A percentile compares a stretch with the other conserved stretches of the same genome.
phyloP scores from a whole-genome alignment of 30 jellyfish, hydroid and myxozoan genomes.

The Aurelia sp. region DNA sequence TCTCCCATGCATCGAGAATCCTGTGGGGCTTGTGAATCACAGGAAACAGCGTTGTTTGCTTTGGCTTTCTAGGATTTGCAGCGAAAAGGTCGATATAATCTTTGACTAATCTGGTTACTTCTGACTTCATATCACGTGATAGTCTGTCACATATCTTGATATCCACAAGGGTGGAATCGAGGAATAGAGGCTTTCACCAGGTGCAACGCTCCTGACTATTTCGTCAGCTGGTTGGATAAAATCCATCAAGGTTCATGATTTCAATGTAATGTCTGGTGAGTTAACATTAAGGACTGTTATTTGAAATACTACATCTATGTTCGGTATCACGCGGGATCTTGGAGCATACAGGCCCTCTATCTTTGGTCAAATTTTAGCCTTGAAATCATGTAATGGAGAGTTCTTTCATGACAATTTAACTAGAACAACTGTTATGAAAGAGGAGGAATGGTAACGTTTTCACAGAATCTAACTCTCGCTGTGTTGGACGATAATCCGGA shows the following conservation, averaged over 20 bases:
- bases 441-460: conserved; percentile 40
- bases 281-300: conserved; percentile 20
- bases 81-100: too few relatives aligned
- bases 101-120: too few relatives aligned
- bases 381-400: conserved; percentile 43
- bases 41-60: too few relatives aligned
- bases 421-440: conserved; percentile 51
- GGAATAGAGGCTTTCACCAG: too few relatives aligned
- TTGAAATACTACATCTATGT: conserved; percentile 49
- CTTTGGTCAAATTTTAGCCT: conserved; percentile 19
- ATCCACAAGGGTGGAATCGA: too few relatives aligned
- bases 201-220: too few relatives aligned
- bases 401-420: conserved; percentile 41
- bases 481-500: conserved; percentile 32
- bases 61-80: too few relatives aligned
- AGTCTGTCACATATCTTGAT: too few relatives aligned
- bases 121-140: too few relatives aligned
- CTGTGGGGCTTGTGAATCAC: too few relatives aligned
- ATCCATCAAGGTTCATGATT: conserved; percentile 41
- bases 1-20: too few relatives aligned
- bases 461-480: conserved; percentile 23
- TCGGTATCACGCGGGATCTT: conserved; percentile 23
- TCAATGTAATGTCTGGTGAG: conserved; percentile 23
- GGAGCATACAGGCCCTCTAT: conserved; percentile 22
- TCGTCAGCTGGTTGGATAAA: conserved; percentile 9